Conservation (phyloP, 2,797 vertebrate species). For the Babyrousa celebensis region DNA sequence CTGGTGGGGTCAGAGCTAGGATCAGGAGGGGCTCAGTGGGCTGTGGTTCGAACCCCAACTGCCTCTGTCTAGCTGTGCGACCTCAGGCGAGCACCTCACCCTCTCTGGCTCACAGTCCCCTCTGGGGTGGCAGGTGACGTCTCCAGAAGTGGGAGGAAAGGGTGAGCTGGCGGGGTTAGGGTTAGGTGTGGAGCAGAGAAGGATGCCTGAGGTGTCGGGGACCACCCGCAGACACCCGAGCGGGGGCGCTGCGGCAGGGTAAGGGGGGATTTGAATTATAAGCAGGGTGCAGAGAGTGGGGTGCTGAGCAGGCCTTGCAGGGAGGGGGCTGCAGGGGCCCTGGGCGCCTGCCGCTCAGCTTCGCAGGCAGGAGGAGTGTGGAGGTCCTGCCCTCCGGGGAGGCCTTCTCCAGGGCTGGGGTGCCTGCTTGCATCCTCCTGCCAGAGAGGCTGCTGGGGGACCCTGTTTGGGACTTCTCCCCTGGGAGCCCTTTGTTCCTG, state of each 20-base stretch:
- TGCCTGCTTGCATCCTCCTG: neutral
- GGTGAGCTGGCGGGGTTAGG: neutral
- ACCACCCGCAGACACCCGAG: neutral
- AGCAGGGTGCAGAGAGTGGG: neutral
- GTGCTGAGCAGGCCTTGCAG: neutral
- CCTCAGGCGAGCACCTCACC: neutral
- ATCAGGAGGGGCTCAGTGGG: neutral
- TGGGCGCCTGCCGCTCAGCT: neutral
- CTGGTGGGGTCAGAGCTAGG: neutral
- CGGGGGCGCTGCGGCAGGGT: neutral
- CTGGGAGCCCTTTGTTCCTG: neutral
- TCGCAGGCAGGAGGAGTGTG: rapidly evolving
- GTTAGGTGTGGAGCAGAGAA: neutral
- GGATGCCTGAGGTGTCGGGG: neutral
- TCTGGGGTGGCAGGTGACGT: neutral
- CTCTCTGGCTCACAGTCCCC: neutral
- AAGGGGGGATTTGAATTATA: neutral
- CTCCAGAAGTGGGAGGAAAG: neutral
- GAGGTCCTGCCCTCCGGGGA: too few species aligned
- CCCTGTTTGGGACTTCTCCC: neutral
- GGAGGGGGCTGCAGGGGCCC: neutral
- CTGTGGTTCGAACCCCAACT: neutral
- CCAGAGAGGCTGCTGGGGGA: neutral
- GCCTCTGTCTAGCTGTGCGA: neutral
- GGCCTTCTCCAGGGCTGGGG: too few species aligned